These are phyloP conservation scores for Aleiodes alternator DNA, from an alignment of 2,888 invertebrate genomes.

Conservation along the genomic window DNA sequence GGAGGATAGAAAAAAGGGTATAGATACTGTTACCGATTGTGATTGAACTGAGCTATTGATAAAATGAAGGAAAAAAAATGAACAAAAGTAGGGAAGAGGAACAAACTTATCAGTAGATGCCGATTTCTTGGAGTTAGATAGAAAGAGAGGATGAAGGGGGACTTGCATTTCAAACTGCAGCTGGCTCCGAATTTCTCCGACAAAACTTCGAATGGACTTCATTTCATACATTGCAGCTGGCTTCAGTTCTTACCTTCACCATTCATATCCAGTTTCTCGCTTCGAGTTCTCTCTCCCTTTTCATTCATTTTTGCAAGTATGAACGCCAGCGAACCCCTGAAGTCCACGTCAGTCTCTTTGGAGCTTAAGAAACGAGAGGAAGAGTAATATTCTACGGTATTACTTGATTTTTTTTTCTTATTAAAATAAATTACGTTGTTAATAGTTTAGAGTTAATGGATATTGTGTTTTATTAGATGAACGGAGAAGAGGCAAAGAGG, in stretches of 20 bases:
- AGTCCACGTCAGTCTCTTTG: slow-evolving; percentile 19
- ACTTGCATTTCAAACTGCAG: too few relatives aligned
- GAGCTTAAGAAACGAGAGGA: too few relatives aligned
- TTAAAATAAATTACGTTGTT: background rate
- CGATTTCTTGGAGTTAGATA: slow-evolving; percentile 2
- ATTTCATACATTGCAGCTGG: background rate
- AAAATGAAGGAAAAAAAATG: background rate
- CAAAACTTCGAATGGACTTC: background rate
- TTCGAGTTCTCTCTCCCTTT: background rate
- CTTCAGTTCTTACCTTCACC: background rate
- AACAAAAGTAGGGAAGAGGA: too few relatives aligned
- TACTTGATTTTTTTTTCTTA: background rate
- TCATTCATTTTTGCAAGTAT: background rate
- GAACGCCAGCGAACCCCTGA: background rate
- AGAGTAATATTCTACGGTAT: background rate
- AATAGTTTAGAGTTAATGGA: background rate
- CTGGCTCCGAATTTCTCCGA: background rate
- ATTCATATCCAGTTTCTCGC: background rate
- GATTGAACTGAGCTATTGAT: background rate
- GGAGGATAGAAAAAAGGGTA: background rate
- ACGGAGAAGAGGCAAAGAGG: background rate
- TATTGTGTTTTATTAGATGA: slow-evolving; percentile 41
- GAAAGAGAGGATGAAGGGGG: background rate
- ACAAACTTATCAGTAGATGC: too few relatives aligned
- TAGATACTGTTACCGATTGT: background rate